Evolutionary conservation across 2,888 invertebrate genomes (phyloP).

Genomic region (Oxycera nigricornis): DNA sequence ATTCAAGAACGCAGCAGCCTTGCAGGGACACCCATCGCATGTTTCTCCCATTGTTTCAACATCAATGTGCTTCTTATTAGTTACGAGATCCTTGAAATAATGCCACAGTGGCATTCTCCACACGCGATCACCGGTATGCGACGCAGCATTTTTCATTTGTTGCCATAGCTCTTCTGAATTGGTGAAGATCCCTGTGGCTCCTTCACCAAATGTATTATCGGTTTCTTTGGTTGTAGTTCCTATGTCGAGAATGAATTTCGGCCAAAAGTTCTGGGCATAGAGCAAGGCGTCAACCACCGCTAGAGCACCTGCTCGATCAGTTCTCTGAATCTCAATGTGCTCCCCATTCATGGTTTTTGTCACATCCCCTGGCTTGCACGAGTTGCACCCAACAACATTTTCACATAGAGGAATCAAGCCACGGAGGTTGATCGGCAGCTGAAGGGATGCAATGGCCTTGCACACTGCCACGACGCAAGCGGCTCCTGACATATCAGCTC

Average conservation of each 20-base stretch:
- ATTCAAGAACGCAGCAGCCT: constrained; percentile 76
- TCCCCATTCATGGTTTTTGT: constrained; percentile 78
- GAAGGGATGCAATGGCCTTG: constrained; percentile 72
- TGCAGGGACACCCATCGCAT: constrained; percentile 71
- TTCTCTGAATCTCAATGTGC: constrained; percentile 70
- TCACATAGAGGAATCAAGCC: constrained; percentile 80
- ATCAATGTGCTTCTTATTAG: constrained; percentile 65
- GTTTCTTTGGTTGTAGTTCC: constrained; percentile 81
- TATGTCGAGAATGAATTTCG: constrained; percentile 75
- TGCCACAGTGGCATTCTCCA: constrained; percentile 85
- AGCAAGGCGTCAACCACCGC: constrained; percentile 79
- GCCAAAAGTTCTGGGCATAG: constrained; percentile 72
- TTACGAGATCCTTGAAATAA: constrained; percentile 68
- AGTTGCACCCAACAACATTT: constrained; percentile 78
- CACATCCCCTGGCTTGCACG: constrained; percentile 82
- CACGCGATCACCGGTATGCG: constrained; percentile 78
- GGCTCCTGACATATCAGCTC: constrained; percentile 87
- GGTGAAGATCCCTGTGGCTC: constrained; percentile 77
- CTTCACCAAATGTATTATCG: constrained; percentile 68
- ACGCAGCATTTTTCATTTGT: constrained; percentile 70
- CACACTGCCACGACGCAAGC: constrained; percentile 78
- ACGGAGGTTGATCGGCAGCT: constrained; percentile 75
- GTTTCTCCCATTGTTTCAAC: constrained; percentile 69
- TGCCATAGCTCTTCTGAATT: constrained; percentile 75
- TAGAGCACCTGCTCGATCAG: constrained; percentile 80